Percentiles rank a stretch among this genome's conserved stretches.
Conservation (phyloP, 2,113 vertebrate genomes). For the Gadus chalcogrammus region DNA sequence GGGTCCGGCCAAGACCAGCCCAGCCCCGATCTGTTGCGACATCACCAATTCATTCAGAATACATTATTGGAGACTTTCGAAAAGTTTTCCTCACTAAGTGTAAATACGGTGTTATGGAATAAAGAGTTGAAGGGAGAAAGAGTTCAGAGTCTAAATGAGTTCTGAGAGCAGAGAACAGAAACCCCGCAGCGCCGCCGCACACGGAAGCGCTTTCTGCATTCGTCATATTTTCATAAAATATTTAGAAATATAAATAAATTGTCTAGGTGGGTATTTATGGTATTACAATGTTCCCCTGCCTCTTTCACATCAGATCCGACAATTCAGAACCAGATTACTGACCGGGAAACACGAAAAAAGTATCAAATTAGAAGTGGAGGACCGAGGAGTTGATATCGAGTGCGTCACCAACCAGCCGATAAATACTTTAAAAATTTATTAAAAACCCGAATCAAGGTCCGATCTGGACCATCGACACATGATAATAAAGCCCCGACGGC, state of each 20-base stretch:
- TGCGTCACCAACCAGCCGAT: conserved; percentile 59
- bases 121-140: conserved; percentile 75
- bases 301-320: conserved; percentile 80
- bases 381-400: conserved; percentile 33
- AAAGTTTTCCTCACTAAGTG: conserved; percentile 47
- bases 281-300: conserved; percentile 59
- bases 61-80: conserved; percentile 42
- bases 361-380: conserved; percentile 55
- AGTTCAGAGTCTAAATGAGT: conserved; percentile 61
- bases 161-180: conserved; percentile 74
- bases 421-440: conserved; percentile 79
- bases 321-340: conserved; percentile 69
- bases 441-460: conserved; percentile 74
- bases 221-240: conserved; percentile 98
- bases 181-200: conserved; percentile 68
- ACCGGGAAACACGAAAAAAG: conserved; percentile 53
- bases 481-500: conserved; percentile 77
- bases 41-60: conserved; percentile 54
- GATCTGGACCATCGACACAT: conserved; percentile 63
- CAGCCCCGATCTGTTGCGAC: conserved; percentile 59
- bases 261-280: conserved; percentile 47
- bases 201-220: conserved; percentile 79
- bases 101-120: conserved; percentile 72
- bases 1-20: conserved; percentile 61
- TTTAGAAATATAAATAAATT: conserved; percentile 88